These are phyloP conservation scores for Drosophila lacteicornis DNA, from an alignment of 1,140 invertebrate species.

Conservation along the genomic window DNA sequence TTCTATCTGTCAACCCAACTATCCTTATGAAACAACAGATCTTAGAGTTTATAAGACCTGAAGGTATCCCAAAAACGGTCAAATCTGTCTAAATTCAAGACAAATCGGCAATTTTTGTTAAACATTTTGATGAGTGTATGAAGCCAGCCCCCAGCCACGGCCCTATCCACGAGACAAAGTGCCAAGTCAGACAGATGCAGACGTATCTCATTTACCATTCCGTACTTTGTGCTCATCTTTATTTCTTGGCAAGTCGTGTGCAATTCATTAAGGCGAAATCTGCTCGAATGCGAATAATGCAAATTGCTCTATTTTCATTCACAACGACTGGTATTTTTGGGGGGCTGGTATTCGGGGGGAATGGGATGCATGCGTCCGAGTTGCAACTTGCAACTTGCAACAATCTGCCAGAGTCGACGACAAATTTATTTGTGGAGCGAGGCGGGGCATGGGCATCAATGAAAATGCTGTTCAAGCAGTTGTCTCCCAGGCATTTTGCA, in stretches of 20 bases:
- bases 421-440: conserved; percentile 73
- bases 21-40: too few species aligned
- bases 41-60: too few species aligned
- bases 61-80: too few species aligned
- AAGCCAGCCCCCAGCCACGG: conserved; percentile 1
- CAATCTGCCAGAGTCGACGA: conserved; percentile 65
- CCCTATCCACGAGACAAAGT: conserved; percentile 56
- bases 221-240: conserved; percentile 39
- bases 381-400: conserved; percentile 53
- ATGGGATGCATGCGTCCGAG: conserved; percentile 10
- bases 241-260: conserved; percentile 78
- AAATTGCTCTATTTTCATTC: conserved; percentile 78
- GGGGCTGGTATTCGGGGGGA: neutral
- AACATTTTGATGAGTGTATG: neutral
- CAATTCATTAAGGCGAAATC: conserved; percentile 78
- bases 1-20: too few species aligned
- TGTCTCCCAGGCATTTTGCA: conserved; percentile 55
- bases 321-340: conserved; percentile 36
- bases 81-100: too few species aligned
- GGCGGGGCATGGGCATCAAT: conserved; percentile 35
- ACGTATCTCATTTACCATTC: conserved; percentile 29
- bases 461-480: conserved; percentile 62
- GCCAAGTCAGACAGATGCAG: conserved; percentile 56
- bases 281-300: conserved; percentile 74
- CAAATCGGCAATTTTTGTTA: too few species aligned